These are phyloP conservation scores for Alloplasta piceator DNA, from an alignment of 2,888 invertebrate genomes.

Conservation along the genomic window DNA sequence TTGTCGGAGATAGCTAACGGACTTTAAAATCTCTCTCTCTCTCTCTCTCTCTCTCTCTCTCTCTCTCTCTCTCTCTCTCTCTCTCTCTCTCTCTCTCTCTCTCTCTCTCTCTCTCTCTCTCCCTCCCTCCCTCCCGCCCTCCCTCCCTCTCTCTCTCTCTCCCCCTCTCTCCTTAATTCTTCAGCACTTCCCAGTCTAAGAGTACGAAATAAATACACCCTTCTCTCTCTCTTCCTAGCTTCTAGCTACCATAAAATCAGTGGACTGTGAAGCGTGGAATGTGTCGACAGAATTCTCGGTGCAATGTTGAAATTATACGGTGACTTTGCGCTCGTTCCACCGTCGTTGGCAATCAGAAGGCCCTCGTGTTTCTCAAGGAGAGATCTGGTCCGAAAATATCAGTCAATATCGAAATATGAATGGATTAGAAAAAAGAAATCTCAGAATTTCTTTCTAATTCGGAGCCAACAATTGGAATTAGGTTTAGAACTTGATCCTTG, in stretches of 20 bases:
- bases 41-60: slow-evolving; percentile 35
- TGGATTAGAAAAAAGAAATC: not conserved
- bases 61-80: slow-evolving; percentile 36
- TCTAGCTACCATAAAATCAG: slow-evolving; percentile 76
- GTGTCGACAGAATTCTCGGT: slow-evolving; percentile 68
- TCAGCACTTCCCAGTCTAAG: slow-evolving; percentile 5
- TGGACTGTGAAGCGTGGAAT: slow-evolving; percentile 77
- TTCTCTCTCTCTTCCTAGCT: slow-evolving; percentile 33
- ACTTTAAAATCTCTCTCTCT: too few species aligned
- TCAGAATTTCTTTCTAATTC: not conserved
- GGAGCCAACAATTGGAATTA: too few species aligned
- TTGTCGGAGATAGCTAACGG: slow-evolving; percentile 52
- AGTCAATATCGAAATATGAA: slow-evolving; percentile 12
- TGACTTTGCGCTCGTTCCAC: slow-evolving; percentile 28
- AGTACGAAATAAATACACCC: not conserved
- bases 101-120: too few species aligned
- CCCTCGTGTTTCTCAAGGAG: not conserved
- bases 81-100: slow-evolving; percentile 22
- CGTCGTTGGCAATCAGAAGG: not conserved
- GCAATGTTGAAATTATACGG: slow-evolving; percentile 51
- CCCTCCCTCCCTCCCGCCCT: too few species aligned
- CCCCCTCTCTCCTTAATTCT: slow-evolving; percentile 10
- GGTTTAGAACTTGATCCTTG: not conserved
- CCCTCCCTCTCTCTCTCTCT: too few species aligned
- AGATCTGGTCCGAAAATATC: not conserved